Conservation (phyloP, 2,797 vertebrate genomes). For the Acanthurus lineatus region DNA sequence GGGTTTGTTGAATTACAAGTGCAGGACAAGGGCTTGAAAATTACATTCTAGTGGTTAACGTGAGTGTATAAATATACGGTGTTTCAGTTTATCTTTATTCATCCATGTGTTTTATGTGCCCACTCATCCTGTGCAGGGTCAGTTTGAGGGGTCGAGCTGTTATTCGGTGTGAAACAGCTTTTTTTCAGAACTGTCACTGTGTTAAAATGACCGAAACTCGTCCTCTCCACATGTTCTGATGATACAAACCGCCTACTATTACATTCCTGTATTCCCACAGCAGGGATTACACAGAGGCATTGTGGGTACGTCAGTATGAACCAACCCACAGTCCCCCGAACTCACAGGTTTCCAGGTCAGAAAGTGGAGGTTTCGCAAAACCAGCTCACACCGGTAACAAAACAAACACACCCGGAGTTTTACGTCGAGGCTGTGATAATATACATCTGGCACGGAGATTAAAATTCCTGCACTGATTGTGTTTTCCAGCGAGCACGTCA, state of each 20-base stretch:
- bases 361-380: background rate
- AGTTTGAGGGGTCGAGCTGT: background rate
- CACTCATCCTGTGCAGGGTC: background rate
- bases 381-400: conserved; percentile 6
- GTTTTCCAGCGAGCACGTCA: background rate
- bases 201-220: background rate
- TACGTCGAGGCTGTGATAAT: background rate
- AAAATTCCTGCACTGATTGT: background rate
- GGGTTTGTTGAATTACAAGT: too few species aligned
- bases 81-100: background rate
- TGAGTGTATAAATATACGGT: too few species aligned
- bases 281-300: conserved; percentile 32
- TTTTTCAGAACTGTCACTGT: background rate
- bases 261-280: conserved; percentile 65
- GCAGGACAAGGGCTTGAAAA: too few species aligned
- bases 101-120: background rate
- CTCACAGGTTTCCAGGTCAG: conserved; percentile 19
- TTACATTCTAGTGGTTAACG: too few species aligned
- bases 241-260: background rate
- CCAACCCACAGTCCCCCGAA: background rate
- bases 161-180: conserved; percentile 1
- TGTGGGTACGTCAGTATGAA: conserved; percentile 31
- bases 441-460: background rate
- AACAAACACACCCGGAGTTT: conserved; percentile 20
- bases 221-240: too few species aligned